Evolutionary conservation across 2,113 vertebrate species (phyloP).

Genomic region (Noturus placidus): DNA sequence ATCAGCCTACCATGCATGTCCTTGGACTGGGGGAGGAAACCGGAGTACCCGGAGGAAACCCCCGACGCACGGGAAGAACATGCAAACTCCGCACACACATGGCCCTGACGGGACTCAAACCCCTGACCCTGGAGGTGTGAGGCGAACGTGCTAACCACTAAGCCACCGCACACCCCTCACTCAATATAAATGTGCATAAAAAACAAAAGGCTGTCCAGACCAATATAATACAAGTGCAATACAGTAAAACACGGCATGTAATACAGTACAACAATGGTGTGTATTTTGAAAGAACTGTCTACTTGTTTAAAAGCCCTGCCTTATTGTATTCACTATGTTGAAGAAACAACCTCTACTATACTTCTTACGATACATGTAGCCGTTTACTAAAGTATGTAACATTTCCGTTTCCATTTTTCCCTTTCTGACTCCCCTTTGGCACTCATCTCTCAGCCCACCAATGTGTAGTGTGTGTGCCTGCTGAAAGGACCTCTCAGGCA

Average conservation of each 20-base stretch:
- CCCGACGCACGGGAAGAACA: too few species aligned
- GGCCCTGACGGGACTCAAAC: too few species aligned
- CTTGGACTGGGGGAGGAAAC: too few species aligned
- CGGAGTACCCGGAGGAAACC: too few species aligned
- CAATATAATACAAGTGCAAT: neutral
- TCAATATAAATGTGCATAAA: neutral
- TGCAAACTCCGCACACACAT: too few species aligned
- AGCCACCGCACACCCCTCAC: too few species aligned
- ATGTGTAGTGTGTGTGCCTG: constrained; percentile 16
- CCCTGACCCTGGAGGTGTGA: too few species aligned
- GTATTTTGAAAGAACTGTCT: neutral
- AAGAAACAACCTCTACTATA: neutral
- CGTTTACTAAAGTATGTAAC: neutral
- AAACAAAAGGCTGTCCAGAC: neutral
- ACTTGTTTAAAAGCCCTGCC: neutral
- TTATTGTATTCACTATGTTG: neutral
- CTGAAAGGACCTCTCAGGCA: neutral
- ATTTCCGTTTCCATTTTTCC: constrained; percentile 6
- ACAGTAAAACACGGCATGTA: neutral
- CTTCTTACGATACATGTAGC: neutral
- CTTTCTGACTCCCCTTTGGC: neutral
- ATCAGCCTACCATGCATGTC: too few species aligned
- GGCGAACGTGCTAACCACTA: too few species aligned
- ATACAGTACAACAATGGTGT: neutral
- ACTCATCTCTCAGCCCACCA: constrained; percentile 1